Evolutionary conservation across 1,140 invertebrate species (phyloP).

Genomic region (Zaprionus ornatus): DNA sequence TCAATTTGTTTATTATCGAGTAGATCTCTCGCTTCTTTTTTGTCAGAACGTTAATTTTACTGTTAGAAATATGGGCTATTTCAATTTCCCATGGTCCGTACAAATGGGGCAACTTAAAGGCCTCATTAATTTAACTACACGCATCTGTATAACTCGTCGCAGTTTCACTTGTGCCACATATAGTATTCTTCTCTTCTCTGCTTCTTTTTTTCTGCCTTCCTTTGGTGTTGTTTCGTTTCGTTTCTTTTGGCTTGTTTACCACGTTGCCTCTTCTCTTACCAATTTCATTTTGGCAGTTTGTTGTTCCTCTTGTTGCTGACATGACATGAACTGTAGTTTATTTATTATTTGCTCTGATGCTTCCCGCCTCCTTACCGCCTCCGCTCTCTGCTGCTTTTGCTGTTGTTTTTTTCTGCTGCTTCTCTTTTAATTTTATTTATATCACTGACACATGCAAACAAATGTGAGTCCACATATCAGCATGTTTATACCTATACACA

Average conservation of each 20-base stretch:
- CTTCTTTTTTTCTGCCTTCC: background rate
- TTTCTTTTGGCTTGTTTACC: slow-evolving; percentile 16
- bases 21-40: background rate
- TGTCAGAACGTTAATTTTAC: slow-evolving; percentile 14
- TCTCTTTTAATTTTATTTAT: slow-evolving; percentile 53
- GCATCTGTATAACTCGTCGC: slow-evolving; percentile 32
- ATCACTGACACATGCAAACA: slow-evolving; percentile 56
- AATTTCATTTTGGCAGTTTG: slow-evolving; percentile 38
- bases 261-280: slow-evolving; percentile 5
- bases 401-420: slow-evolving; percentile 1
- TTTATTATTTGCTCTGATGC: slow-evolving; percentile 51
- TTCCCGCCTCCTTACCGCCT: background rate
- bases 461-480: slow-evolving; percentile 27
- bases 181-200: background rate
- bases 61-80: slow-evolving; percentile 31
- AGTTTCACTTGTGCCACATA: slow-evolving; percentile 18
- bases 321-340: slow-evolving; percentile 58
- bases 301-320: slow-evolving; percentile 43
- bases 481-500: slow-evolving; percentile 18
- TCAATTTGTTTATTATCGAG: slow-evolving; percentile 6
- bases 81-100: slow-evolving; percentile 32
- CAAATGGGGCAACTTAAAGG: slow-evolving; percentile 42
- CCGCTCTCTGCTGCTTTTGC: background rate
- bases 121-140: slow-evolving; percentile 51
- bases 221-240: background rate